Evolutionary conservation across 1,140 invertebrate species (phyloP).

Genomic region (Hylaeus volcanicus): DNA sequence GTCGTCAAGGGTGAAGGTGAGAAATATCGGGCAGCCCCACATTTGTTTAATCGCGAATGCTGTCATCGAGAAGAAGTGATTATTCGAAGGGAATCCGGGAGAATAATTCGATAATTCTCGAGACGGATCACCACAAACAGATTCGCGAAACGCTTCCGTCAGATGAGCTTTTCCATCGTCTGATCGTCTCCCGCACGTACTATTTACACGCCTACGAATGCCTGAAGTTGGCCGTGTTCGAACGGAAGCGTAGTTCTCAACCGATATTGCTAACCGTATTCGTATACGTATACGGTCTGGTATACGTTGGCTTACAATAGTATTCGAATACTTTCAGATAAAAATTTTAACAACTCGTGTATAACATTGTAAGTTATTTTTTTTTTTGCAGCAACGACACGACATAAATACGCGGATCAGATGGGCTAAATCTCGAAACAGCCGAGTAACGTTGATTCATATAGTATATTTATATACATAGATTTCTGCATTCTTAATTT

Average conservation of each 20-base stretch:
- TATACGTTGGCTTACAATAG: neutral
- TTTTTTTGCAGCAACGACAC: neutral
- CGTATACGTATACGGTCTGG: neutral
- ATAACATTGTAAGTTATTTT: too few species aligned
- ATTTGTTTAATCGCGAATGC: neutral
- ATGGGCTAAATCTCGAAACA: neutral
- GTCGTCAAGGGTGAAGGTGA: constrained; percentile 32
- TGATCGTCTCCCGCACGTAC: constrained; percentile 13
- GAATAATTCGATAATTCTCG: neutral
- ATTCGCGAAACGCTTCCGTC: neutral
- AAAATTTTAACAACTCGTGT: too few species aligned
- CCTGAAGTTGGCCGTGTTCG: constrained; percentile 10
- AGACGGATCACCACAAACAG: neutral
- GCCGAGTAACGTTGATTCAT: too few species aligned
- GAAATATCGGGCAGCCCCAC: constrained; percentile 1
- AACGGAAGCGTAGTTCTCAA: neutral
- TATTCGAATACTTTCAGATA: neutral
- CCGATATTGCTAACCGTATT: neutral
- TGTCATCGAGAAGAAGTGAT: neutral
- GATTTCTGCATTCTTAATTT: neutral
- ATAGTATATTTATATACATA: too few species aligned
- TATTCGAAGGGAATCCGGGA: neutral
- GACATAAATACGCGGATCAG: neutral
- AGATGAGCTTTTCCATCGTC: constrained; percentile 2
- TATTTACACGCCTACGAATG: neutral